A percentile compares a stretch with the other conserved stretches of the same genome.
phyloP scores from a whole-genome alignment of 2,113 vertebrate genomes.

The Todiramphus chloris region DNA sequence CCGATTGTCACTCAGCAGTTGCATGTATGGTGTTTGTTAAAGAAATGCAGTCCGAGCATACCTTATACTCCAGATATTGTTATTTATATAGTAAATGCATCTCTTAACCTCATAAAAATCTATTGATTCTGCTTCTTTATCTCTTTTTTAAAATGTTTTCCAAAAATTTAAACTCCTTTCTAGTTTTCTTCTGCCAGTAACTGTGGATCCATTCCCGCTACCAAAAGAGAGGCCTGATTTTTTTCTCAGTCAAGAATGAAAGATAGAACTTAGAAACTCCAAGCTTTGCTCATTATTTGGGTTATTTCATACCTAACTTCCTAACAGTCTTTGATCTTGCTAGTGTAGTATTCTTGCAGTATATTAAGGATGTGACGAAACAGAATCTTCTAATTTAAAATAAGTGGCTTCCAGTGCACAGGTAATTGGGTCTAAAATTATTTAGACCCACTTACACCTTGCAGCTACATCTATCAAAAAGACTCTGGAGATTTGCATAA shows the following conservation, averaged over 20 bases:
- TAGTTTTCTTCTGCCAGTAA: neutral
- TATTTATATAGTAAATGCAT: neutral
- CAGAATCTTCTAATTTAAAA: slow-evolving; percentile 40
- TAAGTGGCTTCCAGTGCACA: slow-evolving; percentile 7
- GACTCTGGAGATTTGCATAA: neutral
- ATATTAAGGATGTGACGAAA: slow-evolving; percentile 33
- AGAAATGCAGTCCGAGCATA: neutral
- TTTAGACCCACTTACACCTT: slow-evolving; percentile 6
- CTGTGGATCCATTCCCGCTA: neutral
- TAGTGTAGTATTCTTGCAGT: neutral
- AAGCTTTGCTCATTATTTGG: slow-evolving; percentile 4
- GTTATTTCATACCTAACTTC: neutral
- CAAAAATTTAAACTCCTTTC: neutral
- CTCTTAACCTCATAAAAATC: neutral
- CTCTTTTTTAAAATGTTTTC: neutral
- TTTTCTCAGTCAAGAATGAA: neutral
- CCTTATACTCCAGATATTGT: neutral
- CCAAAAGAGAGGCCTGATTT: neutral
- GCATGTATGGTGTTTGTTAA: neutral
- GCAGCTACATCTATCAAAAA: slow-evolving; percentile 24
- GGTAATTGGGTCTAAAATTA: slow-evolving; percentile 57
- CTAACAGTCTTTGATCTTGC: slow-evolving; percentile 42
- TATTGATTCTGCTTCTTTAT: neutral
- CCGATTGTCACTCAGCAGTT: neutral
- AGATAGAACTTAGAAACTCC: neutral